Percentiles rank a stretch among this genome's conserved stretches.
These are phyloP conservation scores for Cladopsammia gracilis DNA, from an alignment of 64 coral and sea anemone genomes.

Conservation along the genomic window DNA sequence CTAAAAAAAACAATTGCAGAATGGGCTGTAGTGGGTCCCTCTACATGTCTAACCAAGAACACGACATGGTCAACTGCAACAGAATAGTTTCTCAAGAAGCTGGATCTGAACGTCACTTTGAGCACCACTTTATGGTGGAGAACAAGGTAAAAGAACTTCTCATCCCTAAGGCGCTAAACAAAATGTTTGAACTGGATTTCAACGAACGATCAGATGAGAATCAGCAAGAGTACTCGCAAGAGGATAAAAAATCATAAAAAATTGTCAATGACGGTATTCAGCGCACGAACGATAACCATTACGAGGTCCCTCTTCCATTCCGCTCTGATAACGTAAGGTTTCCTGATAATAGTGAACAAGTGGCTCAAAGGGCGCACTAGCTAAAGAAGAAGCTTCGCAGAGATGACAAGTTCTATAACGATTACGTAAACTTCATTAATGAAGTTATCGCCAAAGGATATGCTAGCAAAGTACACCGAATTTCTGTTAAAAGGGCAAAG, in stretches of 20 bases:
- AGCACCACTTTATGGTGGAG: constrained; percentile 59
- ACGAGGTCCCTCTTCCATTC: constrained; percentile 68
- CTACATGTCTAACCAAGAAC: background rate
- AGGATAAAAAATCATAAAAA: constrained; percentile 55
- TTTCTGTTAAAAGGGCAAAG: constrained; percentile 24
- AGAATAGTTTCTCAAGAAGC: constrained; percentile 24
- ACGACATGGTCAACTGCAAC: constrained; percentile 6
- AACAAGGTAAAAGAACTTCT: constrained; percentile 55
- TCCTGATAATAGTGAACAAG: constrained; percentile 49
- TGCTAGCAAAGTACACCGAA: constrained; percentile 33
- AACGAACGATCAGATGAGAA: constrained; percentile 21
- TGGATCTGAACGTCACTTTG: constrained; percentile 19
- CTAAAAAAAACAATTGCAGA: constrained; percentile 48
- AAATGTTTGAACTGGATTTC: constrained; percentile 69
- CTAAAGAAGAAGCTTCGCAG: constrained; percentile 32
- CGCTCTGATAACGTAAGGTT: constrained; percentile 24
- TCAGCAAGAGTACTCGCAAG: constrained; percentile 30
- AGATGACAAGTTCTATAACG: background rate
- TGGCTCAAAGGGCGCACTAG: constrained; percentile 21
- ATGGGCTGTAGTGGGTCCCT: constrained; percentile 70
- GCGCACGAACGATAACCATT: constrained; percentile 46
- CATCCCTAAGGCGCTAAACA: constrained; percentile 39
- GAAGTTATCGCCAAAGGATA: constrained; percentile 54
- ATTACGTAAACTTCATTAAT: constrained; percentile 55
- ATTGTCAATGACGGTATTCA: constrained; percentile 33